Conservation (phyloP, 2,113 vertebrate genomes). For the Camelus bactrianus region DNA sequence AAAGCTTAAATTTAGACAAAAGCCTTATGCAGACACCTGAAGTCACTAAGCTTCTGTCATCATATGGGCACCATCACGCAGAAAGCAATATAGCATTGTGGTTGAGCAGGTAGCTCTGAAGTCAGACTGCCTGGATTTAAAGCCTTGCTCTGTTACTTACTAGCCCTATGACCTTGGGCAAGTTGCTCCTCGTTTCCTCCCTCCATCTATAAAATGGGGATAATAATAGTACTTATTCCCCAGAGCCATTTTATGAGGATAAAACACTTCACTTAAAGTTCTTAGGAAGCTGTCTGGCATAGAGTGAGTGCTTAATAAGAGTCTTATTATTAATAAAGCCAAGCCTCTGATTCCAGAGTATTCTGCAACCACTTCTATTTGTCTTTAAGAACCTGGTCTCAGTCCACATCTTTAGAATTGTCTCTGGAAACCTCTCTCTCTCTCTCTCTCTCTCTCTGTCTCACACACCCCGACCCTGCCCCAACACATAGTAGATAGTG, state of each 20-base stretch:
- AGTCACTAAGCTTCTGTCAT: conserved; percentile 63
- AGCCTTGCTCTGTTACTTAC: background rate
- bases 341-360: conserved; percentile 23
- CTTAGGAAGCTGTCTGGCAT: background rate
- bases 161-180: background rate
- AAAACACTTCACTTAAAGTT: background rate
- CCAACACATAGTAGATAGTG: background rate
- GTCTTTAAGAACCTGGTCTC: conserved; percentile 22
- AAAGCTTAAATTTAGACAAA: conserved; percentile 71
- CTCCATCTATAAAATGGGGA: background rate
- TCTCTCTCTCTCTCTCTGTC: background rate
- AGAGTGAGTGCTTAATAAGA: conserved; percentile 5
- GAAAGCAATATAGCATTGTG: conserved; percentile 45
- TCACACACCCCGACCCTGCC: too few relatives aligned
- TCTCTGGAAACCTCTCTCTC: background rate
- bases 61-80: conserved; percentile 63
- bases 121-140: background rate
- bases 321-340: conserved; percentile 11
- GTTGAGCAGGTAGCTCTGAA: background rate
- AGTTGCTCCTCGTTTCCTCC: background rate
- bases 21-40: conserved; percentile 52
- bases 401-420: conserved; percentile 10
- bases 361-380: conserved; percentile 25
- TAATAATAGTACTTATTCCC: conserved; percentile 19
- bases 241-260: background rate